Percentiles rank a stretch among this genome's conserved stretches.
phyloP scores from a whole-genome alignment of 2,113 vertebrate genomes.

The Larimichthys polyactis region DNA sequence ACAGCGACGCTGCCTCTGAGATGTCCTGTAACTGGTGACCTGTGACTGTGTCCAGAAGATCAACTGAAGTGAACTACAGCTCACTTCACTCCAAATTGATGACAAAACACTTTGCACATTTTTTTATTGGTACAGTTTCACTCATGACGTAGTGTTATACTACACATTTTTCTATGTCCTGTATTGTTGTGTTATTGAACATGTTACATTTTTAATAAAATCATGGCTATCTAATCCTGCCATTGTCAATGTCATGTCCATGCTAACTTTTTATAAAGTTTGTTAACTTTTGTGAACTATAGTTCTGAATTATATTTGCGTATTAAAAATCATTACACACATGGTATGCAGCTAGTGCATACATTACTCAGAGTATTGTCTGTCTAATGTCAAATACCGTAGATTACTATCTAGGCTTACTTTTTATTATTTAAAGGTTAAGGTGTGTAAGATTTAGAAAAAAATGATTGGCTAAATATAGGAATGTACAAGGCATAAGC shows the following conservation, averaged over 20 bases:
- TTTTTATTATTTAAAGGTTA: too few relatives aligned
- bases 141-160: not conserved
- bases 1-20: conserved; percentile 86
- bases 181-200: conserved; percentile 1
- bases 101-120: not conserved
- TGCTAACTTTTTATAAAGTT: not conserved
- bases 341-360: not conserved
- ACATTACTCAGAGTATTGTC: not conserved
- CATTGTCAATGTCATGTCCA: not conserved
- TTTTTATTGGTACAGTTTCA: conserved; percentile 15
- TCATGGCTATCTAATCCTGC: not conserved
- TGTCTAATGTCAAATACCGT: not conserved
- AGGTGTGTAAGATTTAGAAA: too few relatives aligned
- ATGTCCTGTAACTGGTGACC: conserved; percentile 87
- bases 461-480: too few relatives aligned
- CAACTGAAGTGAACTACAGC: not conserved
- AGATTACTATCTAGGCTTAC: not conserved
- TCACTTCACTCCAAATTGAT: conserved; percentile 4
- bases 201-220: conserved; percentile 11
- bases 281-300: not conserved
- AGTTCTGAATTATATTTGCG: not conserved
- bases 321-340: not conserved
- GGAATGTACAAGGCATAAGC: too few relatives aligned
- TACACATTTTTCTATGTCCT: not conserved
- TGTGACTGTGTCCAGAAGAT: not conserved